Base-by-base conservation (phyloP, 1,140 invertebrate species). In the Caerostris darwini region DNA sequence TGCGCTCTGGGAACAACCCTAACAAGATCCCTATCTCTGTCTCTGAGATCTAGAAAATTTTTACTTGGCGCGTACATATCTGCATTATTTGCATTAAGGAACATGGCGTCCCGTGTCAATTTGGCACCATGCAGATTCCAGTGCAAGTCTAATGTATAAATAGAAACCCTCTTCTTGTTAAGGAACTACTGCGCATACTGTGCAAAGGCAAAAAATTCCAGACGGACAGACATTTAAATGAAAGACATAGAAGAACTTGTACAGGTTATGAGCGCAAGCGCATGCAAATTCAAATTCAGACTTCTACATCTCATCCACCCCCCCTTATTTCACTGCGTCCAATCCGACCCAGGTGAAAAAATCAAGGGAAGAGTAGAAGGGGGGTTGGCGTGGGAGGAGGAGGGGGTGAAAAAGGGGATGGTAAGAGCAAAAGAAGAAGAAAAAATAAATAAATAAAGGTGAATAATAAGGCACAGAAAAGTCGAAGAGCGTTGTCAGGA, bases 381-480 rank as follows among this genome's bases (percentile, higher is more conserved):
- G 17, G 14, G 56, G 19, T 19, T 7, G 5, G 14, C 7, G 7
- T 7, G 14, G 5, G 3, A 5, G 56, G 50, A 17, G 34, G 34
- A 14, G 50, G 54, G 17, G 17, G n/a, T 19, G 58, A 17, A 64
- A 53, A 67, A 59, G 58, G n/a, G n/a, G 59, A 59, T 56, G 10
- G 12, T 10, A 57, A 50, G 53, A 50, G 81, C 17, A 93, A 50
- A 19, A 85, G n/a, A 61, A 77, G 54, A 34, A 5, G 54, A 64
- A 53, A 91, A 90, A 58, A 81, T 71, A 87, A 93, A 34, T 34
- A 34, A 34, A 34, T 34, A 34, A 34, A 34, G 83, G 92, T 93
- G 92, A 93, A 93, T 93, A 93, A 93, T 93, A 93, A 93, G 92
- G 92, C 82, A 71, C 64, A 93, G 92, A 93, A 93, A 93, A 93